A percentile compares a stretch with the other conserved stretches of the same genome.
Evolutionary conservation across 2,797 vertebrate species (phyloP).

Genomic region (Calcarius lapponicus): DNA sequence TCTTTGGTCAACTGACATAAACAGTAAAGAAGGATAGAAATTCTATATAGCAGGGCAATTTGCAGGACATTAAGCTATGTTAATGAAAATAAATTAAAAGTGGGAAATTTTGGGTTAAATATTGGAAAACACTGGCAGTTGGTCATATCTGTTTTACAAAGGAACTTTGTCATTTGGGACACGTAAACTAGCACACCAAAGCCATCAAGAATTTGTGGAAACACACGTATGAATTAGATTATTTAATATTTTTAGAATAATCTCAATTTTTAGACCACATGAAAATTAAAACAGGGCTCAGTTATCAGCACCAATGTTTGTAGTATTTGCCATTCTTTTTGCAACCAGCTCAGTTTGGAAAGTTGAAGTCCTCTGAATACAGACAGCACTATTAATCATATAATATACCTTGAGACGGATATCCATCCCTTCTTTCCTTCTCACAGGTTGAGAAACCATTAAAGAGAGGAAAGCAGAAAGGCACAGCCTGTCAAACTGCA

Average conservation of each 20-base stretch:
- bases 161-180: not conserved
- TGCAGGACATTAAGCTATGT: not conserved
- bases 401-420: not conserved
- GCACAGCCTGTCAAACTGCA: constrained; percentile 29
- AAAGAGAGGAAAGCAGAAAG: constrained; percentile 27
- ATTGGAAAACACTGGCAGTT: not conserved
- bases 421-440: not conserved
- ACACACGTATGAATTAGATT: not conserved
- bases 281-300: not conserved
- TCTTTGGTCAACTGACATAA: not conserved
- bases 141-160: not conserved
- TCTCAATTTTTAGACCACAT: not conserved
- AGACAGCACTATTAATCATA: constrained; percentile 10
- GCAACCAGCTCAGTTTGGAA: not conserved
- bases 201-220: not conserved
- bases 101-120: not conserved
- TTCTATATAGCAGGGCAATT: not conserved
- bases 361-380: not conserved
- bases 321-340: not conserved
- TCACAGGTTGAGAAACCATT: constrained; percentile 4
- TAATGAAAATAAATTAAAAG: not conserved
- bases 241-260: not conserved
- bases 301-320: not conserved
- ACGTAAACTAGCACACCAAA: not conserved
- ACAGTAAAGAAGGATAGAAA: not conserved